These are phyloP conservation scores for Harpalus rubripes DNA, from an alignment of 2,888 invertebrate species.

Conservation along the genomic window DNA sequence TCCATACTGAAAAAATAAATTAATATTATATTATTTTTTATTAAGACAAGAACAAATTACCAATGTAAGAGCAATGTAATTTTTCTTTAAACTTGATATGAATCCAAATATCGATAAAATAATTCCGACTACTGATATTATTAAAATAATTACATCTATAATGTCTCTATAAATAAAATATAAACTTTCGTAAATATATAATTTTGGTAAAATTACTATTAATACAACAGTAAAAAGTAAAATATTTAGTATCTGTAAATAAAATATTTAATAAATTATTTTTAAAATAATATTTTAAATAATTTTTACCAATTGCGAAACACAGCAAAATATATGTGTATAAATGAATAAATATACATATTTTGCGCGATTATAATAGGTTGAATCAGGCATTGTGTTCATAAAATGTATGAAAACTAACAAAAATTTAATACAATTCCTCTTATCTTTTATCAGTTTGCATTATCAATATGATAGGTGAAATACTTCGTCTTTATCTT, in stretches of 20 bases:
- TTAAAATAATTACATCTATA: conserved; percentile 17
- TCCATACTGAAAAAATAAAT: conserved; percentile 55
- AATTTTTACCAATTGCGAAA: conserved; percentile 45
- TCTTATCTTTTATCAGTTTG: conserved; percentile 48
- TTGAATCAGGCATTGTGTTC: conserved; percentile 23
- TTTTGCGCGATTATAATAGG: conserved; percentile 21
- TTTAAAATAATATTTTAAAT: background rate
- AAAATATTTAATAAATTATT: conserved; percentile 4
- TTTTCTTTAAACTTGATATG: conserved; percentile 28
- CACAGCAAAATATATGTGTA: conserved; percentile 10
- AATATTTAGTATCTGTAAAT: conserved; percentile 43
- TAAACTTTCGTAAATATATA: conserved; percentile 40
- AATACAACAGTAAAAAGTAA: conserved; percentile 11
- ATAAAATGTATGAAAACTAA: conserved; percentile 37
- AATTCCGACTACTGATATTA: conserved; percentile 29
- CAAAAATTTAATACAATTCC: conserved; percentile 11
- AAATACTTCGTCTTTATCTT: conserved; percentile 34
- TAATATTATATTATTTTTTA: background rate
- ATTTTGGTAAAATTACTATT: conserved; percentile 46
- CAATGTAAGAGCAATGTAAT: conserved; percentile 30
- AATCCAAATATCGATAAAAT: conserved; percentile 24
- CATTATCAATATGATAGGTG: conserved; percentile 46
- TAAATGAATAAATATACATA: conserved; percentile 16
- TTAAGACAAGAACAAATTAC: conserved; percentile 22
- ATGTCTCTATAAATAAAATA: conserved; percentile 46